These are phyloP conservation scores for Synanthedon formicaeformis DNA, from an alignment of 2,888 invertebrate species.

Conservation along the genomic window DNA sequence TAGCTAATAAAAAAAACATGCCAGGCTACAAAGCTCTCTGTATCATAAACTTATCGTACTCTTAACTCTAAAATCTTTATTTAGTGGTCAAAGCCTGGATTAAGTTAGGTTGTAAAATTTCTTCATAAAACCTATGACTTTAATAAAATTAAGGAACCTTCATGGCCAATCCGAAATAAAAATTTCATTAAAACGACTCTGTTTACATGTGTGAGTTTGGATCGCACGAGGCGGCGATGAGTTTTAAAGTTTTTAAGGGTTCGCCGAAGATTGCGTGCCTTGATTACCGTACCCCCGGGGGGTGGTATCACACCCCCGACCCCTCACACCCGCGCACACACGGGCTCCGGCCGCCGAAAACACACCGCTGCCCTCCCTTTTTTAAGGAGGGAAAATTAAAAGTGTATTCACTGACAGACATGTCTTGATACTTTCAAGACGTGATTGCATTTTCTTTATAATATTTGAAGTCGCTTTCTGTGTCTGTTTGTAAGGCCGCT, in stretches of 20 bases:
- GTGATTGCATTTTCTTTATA: slow-evolving; percentile 1
- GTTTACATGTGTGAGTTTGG: slow-evolving; percentile 20
- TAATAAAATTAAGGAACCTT: no score
- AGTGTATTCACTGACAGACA: slow-evolving; percentile 34
- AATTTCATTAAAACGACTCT: slow-evolving; percentile 7
- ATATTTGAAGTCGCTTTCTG: no score
- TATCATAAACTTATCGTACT: no score
- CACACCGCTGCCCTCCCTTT: slow-evolving; percentile 63
- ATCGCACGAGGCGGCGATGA: slow-evolving; percentile 55
- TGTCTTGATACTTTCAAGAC: slow-evolving; percentile 55
- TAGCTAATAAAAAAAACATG: no score
- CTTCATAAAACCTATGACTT: not conserved
- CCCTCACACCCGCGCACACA: slow-evolving; percentile 50
- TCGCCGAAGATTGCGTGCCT: slow-evolving; percentile 75
- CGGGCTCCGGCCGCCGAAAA: slow-evolving; percentile 41
- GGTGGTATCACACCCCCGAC: slow-evolving; percentile 14
- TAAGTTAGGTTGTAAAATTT: no score
- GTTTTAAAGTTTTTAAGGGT: slow-evolving; percentile 74
- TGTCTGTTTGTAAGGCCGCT: no score
- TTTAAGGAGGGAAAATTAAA: slow-evolving; percentile 72
- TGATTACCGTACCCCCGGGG: slow-evolving; percentile 64
- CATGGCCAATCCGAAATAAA: not conserved
- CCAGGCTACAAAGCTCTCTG: no score
- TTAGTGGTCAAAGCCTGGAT: no score
- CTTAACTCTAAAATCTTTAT: no score